phyloP scores from a whole-genome alignment of 2,113 vertebrate genomes.

The Pelodiscus sinensis region DNA sequence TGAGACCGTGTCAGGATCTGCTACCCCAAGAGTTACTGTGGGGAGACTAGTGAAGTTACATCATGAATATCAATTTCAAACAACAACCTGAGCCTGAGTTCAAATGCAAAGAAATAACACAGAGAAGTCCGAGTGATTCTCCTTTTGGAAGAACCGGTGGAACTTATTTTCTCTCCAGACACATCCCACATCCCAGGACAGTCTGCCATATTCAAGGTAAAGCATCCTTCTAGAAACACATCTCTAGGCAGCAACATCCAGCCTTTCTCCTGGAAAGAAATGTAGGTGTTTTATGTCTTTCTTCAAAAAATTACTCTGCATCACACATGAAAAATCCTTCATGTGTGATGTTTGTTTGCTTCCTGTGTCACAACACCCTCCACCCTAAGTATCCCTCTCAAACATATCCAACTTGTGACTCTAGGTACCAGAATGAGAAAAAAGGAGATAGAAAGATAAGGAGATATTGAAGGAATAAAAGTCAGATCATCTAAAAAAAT shows the following conservation, averaged over 20 bases:
- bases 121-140: accelerated
- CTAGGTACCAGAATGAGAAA: background rate
- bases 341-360: no score
- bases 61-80: background rate
- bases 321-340: background rate
- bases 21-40: background rate
- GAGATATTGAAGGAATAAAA: background rate
- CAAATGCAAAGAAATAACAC: background rate
- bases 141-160: background rate
- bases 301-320: background rate
- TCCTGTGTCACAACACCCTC: background rate
- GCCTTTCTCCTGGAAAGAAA: background rate
- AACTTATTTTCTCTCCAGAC: conserved; percentile 52
- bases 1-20: background rate
- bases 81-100: background rate
- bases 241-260: no score
- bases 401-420: background rate
- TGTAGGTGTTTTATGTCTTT: accelerated
- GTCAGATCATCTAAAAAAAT: background rate
- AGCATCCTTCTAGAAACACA: background rate
- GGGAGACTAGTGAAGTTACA: background rate
- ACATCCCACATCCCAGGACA: conserved; percentile 68
- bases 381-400: no score
- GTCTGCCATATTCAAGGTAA: conserved; percentile 75
- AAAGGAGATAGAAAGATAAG: background rate